phyloP scores from a whole-genome alignment of 2,888 invertebrate genomes.

The Malacosoma neustria region DNA sequence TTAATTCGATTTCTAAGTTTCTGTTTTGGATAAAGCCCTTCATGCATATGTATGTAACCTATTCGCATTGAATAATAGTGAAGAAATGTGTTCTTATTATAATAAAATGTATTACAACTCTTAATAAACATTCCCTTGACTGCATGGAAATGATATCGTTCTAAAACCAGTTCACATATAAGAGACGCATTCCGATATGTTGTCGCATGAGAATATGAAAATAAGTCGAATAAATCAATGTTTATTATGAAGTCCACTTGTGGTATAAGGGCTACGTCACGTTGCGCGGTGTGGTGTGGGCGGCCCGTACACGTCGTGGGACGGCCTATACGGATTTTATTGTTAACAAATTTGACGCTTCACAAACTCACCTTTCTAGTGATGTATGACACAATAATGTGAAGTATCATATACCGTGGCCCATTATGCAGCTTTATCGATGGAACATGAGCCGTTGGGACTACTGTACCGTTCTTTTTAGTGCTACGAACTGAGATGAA shows the following conservation, averaged over 20 bases:
- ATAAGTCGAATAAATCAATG: constrained; percentile 42
- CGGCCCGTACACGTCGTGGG: constrained; percentile 36
- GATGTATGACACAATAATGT: not conserved
- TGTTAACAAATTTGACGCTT: constrained; percentile 32
- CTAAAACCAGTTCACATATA: not conserved
- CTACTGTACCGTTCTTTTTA: not conserved
- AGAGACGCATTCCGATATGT: constrained; percentile 17
- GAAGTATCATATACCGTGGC: not conserved
- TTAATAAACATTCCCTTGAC: not conserved
- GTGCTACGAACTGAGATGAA: not conserved
- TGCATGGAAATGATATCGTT: not conserved
- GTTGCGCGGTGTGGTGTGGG: constrained; percentile 33
- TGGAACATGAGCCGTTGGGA: not conserved
- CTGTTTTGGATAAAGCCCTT: not conserved
- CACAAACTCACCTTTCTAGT: constrained; percentile 4
- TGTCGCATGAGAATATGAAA: constrained; percentile 23
- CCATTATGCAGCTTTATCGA: not conserved
- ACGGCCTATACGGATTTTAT: constrained; percentile 33
- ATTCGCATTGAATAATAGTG: not conserved
- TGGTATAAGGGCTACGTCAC: constrained; percentile 44
- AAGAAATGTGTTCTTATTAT: not conserved
- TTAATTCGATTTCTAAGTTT: not conserved
- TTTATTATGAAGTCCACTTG: constrained; percentile 42
- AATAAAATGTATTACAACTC: not conserved
- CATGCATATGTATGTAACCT: not conserved